These are phyloP conservation scores for Pachyuromys duprasi DNA, from an alignment of 2,797 vertebrate species.

Conservation along the genomic window DNA sequence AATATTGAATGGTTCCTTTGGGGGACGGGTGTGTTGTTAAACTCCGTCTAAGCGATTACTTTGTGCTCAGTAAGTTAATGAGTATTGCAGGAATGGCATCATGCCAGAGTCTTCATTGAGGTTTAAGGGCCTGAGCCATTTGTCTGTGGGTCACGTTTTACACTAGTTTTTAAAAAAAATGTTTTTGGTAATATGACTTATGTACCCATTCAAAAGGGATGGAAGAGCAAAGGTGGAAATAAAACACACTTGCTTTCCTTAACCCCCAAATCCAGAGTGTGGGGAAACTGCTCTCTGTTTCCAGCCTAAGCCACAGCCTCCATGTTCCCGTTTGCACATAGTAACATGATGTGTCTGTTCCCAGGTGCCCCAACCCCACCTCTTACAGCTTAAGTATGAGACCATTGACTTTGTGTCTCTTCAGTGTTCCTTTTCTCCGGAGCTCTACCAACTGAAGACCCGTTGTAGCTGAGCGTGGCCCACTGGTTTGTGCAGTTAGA, in stretches of 20 bases:
- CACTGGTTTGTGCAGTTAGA: background rate
- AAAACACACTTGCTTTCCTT: background rate
- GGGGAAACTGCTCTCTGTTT: background rate
- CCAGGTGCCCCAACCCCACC: background rate
- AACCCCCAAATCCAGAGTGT: background rate
- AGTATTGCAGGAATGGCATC: conserved; percentile 40
- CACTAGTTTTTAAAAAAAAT: background rate
- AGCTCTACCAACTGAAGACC: background rate
- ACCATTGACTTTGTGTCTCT: background rate
- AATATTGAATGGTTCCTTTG: conserved; percentile 60
- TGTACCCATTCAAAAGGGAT: background rate
- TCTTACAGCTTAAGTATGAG: background rate
- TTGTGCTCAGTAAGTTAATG: conserved; percentile 64
- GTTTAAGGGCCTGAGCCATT: conserved; percentile 54
- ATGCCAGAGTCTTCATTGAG: conserved; percentile 13
- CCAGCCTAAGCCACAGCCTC: background rate
- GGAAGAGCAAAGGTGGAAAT: background rate
- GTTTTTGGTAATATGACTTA: background rate
- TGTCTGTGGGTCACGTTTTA: conserved; percentile 40
- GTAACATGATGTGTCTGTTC: background rate
- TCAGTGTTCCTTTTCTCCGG: no score
- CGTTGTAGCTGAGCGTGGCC: background rate
- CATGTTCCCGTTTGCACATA: background rate
- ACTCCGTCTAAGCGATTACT: conserved; percentile 68
- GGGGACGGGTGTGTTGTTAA: conserved; percentile 5